phyloP scores from a whole-genome alignment of 1,140 invertebrate species.

The Thalassaphorura encarpata region DNA sequence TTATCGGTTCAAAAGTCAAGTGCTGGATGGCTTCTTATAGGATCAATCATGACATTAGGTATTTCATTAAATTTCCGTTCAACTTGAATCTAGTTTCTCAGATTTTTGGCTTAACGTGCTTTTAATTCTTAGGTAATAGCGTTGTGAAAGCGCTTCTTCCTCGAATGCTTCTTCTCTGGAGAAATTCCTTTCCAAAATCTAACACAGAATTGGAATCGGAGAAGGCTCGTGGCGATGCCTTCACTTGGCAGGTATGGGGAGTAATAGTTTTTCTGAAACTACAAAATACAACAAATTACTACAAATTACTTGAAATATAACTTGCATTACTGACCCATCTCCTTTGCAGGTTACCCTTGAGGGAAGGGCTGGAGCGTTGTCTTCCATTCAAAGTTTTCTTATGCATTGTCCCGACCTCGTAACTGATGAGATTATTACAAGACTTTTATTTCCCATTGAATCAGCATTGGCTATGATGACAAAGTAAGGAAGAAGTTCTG shows the following conservation, averaged over 20 bases:
- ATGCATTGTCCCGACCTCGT: slow-evolving; percentile 80
- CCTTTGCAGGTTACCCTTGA: slow-evolving; percentile 68
- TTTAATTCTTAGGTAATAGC: slow-evolving; percentile 52
- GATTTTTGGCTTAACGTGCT: slow-evolving; percentile 4
- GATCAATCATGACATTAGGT: slow-evolving; percentile 93
- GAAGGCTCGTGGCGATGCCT: slow-evolving; percentile 92
- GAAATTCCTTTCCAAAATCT: slow-evolving; percentile 93
- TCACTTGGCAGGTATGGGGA: slow-evolving; percentile 93
- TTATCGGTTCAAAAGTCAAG: slow-evolving; percentile 89
- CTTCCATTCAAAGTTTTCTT: slow-evolving; percentile 88
- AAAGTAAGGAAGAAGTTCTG: slow-evolving; percentile 54
- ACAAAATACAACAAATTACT: neutral
- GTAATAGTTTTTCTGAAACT: neutral
- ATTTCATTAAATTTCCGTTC: slow-evolving; percentile 21
- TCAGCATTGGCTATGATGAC: slow-evolving; percentile 86
- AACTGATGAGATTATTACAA: slow-evolving; percentile 78
- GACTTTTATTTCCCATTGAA: slow-evolving; percentile 82
- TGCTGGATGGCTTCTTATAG: slow-evolving; percentile 94
- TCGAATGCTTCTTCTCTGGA: slow-evolving; percentile 89
- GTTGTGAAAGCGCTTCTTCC: slow-evolving; percentile 82
- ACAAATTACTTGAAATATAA: neutral
- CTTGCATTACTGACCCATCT: too few species aligned
- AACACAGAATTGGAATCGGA: slow-evolving; percentile 93
- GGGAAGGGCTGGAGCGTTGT: slow-evolving; percentile 88
- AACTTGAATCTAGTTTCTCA: slow-evolving; percentile 17